phyloP scores from a whole-genome alignment of 2,113 vertebrate species.

The Ochotona curzoniae region DNA sequence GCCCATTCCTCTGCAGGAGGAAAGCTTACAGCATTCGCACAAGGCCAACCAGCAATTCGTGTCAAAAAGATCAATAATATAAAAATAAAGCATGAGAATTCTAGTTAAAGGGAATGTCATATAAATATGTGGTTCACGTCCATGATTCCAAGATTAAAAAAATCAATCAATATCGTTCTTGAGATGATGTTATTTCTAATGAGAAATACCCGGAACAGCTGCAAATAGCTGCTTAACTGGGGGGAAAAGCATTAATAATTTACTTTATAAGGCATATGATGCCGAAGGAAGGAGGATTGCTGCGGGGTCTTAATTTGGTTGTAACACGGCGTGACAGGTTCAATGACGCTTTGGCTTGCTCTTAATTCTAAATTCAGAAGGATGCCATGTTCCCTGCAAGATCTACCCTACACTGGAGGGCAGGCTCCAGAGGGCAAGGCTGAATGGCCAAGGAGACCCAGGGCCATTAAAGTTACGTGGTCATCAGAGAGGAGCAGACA shows the following conservation, averaged over 20 bases:
- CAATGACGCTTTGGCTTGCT: conserved; percentile 69
- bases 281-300: conserved; percentile 79
- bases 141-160: conserved; percentile 86
- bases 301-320: conserved; percentile 85
- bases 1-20: conserved; percentile 76
- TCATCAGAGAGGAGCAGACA: neutral
- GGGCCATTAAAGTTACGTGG: neutral
- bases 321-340: conserved; percentile 80
- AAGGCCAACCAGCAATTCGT: conserved; percentile 85
- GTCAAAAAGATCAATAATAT: conserved; percentile 86
- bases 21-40: conserved; percentile 78
- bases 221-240: conserved; percentile 86
- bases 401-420: neutral
- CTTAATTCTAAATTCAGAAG: conserved; percentile 60
- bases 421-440: neutral
- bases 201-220: conserved; percentile 85
- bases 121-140: conserved; percentile 88
- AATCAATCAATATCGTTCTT: conserved; percentile 87
- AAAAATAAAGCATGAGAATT: conserved; percentile 87
- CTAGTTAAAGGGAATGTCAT: conserved; percentile 85
- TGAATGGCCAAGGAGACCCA: neutral
- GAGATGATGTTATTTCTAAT: conserved; percentile 90
- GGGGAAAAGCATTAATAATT: conserved; percentile 87
- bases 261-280: conserved; percentile 84
- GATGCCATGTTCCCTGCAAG: conserved; percentile 5